These are phyloP conservation scores for Cololabis saira DNA, from an alignment of 2,113 vertebrate genomes.

Conservation along the genomic window DNA sequence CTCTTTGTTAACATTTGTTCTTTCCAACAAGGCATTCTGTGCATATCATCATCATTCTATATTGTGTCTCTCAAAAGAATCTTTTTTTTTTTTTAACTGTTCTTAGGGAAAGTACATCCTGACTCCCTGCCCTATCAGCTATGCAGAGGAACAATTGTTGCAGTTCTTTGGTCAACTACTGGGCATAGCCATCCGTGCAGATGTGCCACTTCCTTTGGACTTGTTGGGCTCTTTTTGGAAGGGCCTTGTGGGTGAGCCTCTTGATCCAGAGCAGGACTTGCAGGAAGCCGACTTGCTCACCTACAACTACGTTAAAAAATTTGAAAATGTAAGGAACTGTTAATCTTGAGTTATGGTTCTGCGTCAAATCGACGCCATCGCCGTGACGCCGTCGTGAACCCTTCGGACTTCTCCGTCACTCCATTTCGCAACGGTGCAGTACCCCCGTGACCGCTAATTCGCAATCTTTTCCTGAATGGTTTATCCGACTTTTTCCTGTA, in stretches of 20 bases:
- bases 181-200: conserved; percentile 94
- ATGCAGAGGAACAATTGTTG: conserved; percentile 94
- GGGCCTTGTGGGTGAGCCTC: conserved; percentile 89
- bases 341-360: not conserved
- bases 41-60: not conserved
- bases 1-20: not conserved
- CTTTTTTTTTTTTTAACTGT: conserved; percentile 4
- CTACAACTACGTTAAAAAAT: conserved; percentile 94
- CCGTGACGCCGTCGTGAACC: no score
- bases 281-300: conserved; percentile 96
- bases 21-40: not conserved
- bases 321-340: conserved; percentile 86
- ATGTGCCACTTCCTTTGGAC: conserved; percentile 94
- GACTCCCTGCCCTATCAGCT: conserved; percentile 93
- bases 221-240: conserved; percentile 97
- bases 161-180: conserved; percentile 96
- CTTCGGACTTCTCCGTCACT: no score
- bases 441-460: no score
- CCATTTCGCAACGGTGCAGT: no score
- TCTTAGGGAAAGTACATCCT: conserved; percentile 93
- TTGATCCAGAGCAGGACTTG: conserved; percentile 90
- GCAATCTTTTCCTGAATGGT: no score
- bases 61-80: not conserved
- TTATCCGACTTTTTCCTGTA: no score
- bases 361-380: no score